Evolutionary conservation across 2,113 vertebrate genomes (phyloP).

Genomic region (Sialia sialis): DNA sequence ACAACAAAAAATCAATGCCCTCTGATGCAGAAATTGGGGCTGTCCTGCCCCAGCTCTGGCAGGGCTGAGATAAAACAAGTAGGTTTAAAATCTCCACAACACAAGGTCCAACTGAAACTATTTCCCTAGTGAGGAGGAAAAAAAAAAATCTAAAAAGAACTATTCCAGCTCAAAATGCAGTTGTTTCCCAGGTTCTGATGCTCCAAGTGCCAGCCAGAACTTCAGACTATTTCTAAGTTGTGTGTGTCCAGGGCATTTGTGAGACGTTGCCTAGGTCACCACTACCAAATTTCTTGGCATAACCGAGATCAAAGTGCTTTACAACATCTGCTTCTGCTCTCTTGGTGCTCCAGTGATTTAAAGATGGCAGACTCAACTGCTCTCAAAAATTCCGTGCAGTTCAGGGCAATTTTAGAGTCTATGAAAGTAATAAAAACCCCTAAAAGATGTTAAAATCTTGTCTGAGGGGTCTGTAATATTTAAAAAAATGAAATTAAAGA

Average conservation of each 20-base stretch:
- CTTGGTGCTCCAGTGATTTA: neutral
- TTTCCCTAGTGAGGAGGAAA: neutral
- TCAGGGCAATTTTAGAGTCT: neutral
- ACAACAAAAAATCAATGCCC: neutral
- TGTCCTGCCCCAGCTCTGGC: neutral
- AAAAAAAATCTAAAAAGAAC: neutral
- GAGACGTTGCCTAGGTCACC: neutral
- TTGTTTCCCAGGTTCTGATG: neutral
- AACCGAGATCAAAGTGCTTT: neutral
- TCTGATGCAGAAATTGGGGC: neutral
- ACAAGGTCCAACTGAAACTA: neutral
- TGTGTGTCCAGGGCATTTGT: fast-evolving
- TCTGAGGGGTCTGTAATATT: neutral
- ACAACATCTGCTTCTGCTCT: neutral
- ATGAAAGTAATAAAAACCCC: neutral
- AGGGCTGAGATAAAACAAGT: neutral
- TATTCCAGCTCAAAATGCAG: neutral
- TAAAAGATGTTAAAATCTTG: neutral
- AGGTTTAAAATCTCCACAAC: neutral
- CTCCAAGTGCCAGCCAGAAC: neutral
- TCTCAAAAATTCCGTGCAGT: neutral
- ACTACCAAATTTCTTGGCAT: neutral
- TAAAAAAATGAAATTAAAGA: neutral
- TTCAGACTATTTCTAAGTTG: neutral
- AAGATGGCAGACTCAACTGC: neutral